Conservation (phyloP, 2,888 invertebrate species). For the Lasioglossum marginatum region DNA sequence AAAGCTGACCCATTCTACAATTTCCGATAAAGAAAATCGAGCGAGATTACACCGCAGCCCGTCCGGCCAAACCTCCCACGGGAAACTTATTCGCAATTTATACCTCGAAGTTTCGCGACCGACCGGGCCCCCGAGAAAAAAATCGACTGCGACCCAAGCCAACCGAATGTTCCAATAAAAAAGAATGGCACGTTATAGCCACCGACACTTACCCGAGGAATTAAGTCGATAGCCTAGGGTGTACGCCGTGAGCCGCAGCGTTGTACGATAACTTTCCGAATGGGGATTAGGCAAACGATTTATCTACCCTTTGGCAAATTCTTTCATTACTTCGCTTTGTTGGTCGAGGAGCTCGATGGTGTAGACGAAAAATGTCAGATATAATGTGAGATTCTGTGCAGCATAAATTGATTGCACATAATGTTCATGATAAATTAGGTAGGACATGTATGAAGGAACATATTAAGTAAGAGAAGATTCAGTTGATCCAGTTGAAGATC, state of each 20-base stretch:
- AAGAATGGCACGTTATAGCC: not conserved
- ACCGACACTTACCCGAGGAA: slow-evolving; percentile 1
- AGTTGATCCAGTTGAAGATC: too few species aligned
- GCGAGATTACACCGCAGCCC: slow-evolving; percentile 16
- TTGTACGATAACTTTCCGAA: not conserved
- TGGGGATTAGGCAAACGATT: not conserved
- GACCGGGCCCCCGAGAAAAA: slow-evolving; percentile 25
- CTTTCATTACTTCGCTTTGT: not conserved
- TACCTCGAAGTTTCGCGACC: slow-evolving; percentile 17
- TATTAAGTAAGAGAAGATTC: too few species aligned
- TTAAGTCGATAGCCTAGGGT: not conserved
- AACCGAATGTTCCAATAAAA: not conserved
- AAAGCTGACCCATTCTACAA: slow-evolving; percentile 43
- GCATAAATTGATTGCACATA: too few species aligned
- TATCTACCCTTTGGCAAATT: not conserved
- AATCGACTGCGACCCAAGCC: slow-evolving; percentile 14
- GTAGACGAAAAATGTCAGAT: too few species aligned
- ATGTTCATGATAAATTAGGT: too few species aligned
- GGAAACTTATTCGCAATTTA: slow-evolving; percentile 39
- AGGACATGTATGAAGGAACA: too few species aligned
- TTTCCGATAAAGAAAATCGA: slow-evolving; percentile 51
- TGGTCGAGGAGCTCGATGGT: not conserved
- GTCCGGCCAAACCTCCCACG: not conserved
- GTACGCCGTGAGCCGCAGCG: not conserved
- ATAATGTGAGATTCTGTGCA: too few species aligned